Evolutionary conservation across 2,888 invertebrate genomes (phyloP), one percentile per base, ranked within the genome.

Genomic region (Drepana falcataria): DNA sequence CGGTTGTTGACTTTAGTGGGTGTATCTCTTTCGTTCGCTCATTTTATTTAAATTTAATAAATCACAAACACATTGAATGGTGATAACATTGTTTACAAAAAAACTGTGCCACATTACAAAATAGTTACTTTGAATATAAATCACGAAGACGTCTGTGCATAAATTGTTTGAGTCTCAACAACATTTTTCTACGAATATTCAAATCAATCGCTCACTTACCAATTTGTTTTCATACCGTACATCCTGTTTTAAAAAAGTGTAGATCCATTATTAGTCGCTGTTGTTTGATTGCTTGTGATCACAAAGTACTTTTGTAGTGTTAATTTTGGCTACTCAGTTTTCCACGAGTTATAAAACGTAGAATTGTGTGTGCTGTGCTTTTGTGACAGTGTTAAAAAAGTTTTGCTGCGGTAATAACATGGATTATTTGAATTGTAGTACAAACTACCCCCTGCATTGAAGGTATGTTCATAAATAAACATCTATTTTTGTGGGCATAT

Each of bases 1-100:
- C 86, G 88, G 87, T 86, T 88, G 85, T 87, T 87, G 88, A 87
- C 88, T 86, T 72, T 69, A 70, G 65, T 49, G 71, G 69, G 68
- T 75, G 75, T 72, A 57, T 65, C 69, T 68, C 63, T 59, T 65
- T 66, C 65, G 65, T 62, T 59, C 60, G 49, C 57, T 48, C 55
- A 54, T 59, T 47, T 54, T 51, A 56, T 57, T 56, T 59, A 60
- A 53, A 54, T 51, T 58, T 59, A 56, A 57, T n/a, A 44, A 48
- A 35, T 44, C 34, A 54, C 4, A 35, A 51, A 51, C 37, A 40
- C 37, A 49, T 40, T 40, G 44, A 51, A 34, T 40, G 40, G 33
- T 7, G 40, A 4, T 34, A 41, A 40, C 21, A 40, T 7, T 51
- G 41, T 34, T 40, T 33, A 41, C 44, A 44, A 34, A 34, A 40